A percentile compares a stretch with the other conserved stretches of the same genome.
Evolutionary conservation across 1,140 invertebrate species (phyloP).

Genomic region (Oscheius sp.): DNA sequence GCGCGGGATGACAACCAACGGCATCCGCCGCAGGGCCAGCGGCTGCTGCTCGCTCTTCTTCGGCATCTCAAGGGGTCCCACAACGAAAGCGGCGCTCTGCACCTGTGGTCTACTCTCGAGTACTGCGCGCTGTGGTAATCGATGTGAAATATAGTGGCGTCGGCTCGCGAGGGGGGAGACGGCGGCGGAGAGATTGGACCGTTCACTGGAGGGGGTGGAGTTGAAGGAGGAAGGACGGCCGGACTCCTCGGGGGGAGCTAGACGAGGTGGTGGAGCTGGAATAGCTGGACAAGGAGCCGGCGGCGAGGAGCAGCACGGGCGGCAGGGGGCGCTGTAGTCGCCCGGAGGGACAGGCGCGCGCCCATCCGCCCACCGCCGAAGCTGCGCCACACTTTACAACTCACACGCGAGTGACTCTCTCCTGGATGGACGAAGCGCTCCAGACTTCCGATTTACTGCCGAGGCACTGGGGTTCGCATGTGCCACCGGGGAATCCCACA

Average conservation of each 20-base stretch:
- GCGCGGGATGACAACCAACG: constrained; percentile 42
- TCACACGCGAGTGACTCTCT: neutral
- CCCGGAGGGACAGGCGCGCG: constrained; percentile 2
- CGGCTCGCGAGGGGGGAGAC: constrained; percentile 17
- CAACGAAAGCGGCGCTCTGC: constrained; percentile 38
- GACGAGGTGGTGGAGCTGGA: neutral
- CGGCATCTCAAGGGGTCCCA: constrained; percentile 14
- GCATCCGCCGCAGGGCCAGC: constrained; percentile 29
- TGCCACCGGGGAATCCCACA: neutral
- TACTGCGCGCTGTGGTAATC: constrained; percentile 38
- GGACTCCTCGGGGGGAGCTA: neutral
- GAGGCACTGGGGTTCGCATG: neutral
- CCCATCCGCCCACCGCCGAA: constrained; percentile 8
- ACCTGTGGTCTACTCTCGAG: constrained; percentile 28
- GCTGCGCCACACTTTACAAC: neutral
- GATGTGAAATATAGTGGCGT: constrained; percentile 42
- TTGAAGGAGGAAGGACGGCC: neutral
- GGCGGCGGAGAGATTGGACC: neutral
- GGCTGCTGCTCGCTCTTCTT: constrained; percentile 16
- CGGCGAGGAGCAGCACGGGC: neutral
- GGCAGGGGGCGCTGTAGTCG: constrained; percentile 6
- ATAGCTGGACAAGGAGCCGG: neutral
- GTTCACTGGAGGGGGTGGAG: neutral
- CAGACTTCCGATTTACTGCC: constrained; percentile 1
- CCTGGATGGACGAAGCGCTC: neutral